Conservation (phyloP, 1,140 invertebrate species). For the Hypsibius dujardini region DNA sequence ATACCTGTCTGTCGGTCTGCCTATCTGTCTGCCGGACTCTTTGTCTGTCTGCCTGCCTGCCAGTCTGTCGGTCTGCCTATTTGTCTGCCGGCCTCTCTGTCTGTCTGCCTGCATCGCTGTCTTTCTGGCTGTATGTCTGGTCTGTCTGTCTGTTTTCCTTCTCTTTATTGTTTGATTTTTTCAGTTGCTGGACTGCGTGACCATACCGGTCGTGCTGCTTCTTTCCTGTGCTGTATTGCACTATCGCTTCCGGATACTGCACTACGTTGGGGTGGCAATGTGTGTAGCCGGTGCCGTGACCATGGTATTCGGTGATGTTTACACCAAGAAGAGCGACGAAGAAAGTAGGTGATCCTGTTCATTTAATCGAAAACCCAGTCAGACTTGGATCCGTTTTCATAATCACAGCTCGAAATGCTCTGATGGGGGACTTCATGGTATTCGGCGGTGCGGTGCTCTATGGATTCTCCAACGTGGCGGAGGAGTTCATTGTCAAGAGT, state of each 20-base stretch:
- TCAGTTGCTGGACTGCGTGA: constrained; percentile 66
- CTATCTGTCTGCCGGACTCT: too few relatives aligned
- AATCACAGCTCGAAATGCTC: constrained; percentile 50
- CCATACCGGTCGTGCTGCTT: constrained; percentile 58
- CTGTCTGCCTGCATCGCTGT: too few relatives aligned
- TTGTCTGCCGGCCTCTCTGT: too few relatives aligned
- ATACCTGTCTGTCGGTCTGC: too few relatives aligned
- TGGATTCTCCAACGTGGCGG: constrained; percentile 58
- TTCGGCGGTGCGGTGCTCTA: constrained; percentile 59
- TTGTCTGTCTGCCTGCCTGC: too few relatives aligned
- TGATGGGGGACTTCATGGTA: constrained; percentile 65
- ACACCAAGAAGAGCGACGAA: constrained; percentile 32
- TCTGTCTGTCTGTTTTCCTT: too few relatives aligned
- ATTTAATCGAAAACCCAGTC: background rate
- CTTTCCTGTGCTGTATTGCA: constrained; percentile 50
- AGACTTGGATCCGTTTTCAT: constrained; percentile 27
- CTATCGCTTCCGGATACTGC: constrained; percentile 48
- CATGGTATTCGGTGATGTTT: constrained; percentile 60
- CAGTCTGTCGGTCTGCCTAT: too few relatives aligned
- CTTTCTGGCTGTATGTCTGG: too few relatives aligned
- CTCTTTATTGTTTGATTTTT: constrained; percentile 29
- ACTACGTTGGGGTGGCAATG: constrained; percentile 58
- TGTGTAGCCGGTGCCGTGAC: constrained; percentile 63
- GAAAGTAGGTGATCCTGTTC: constrained; percentile 35
- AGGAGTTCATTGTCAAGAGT: constrained; percentile 63